Conservation (phyloP, 2,888 invertebrate species). For the Isoperla grammatica region DNA sequence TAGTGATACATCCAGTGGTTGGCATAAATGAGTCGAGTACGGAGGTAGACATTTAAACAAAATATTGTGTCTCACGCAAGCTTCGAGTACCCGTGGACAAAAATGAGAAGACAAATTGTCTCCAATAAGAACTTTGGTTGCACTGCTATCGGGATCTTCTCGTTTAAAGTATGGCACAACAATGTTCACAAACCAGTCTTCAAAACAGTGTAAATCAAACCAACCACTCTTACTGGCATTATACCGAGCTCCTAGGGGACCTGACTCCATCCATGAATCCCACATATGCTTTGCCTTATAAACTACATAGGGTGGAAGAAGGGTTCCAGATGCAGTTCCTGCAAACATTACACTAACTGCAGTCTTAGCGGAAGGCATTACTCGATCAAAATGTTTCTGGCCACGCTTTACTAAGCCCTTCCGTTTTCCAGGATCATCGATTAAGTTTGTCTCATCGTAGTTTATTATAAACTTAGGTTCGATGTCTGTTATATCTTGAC, state of each 20-base stretch:
- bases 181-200: conserved; percentile 36
- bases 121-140: conserved; percentile 32
- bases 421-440: conserved; percentile 39
- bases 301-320: conserved; percentile 40
- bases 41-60: background rate
- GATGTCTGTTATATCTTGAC: too few species aligned
- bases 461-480: conserved; percentile 33
- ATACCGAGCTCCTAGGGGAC: conserved; percentile 34
- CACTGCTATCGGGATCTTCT: conserved; percentile 1
- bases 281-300: conserved; percentile 37
- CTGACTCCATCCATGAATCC: conserved; percentile 36
- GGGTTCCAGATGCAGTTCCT: conserved; percentile 37
- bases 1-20: background rate
- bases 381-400: conserved; percentile 38
- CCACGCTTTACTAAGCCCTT: conserved; percentile 35
- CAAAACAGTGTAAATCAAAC: conserved; percentile 37
- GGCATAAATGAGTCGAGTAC: background rate
- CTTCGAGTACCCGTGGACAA: conserved; percentile 15
- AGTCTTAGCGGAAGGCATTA: conserved; percentile 37
- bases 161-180: conserved; percentile 26
- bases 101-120: conserved; percentile 29
- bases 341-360: conserved; percentile 39
- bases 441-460: conserved; percentile 40
- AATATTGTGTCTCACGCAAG: background rate
- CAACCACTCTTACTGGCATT: conserved; percentile 36